These are phyloP conservation scores for Prenolepis imparis DNA, from an alignment of 2,888 invertebrate species.

Conservation along the genomic window DNA sequence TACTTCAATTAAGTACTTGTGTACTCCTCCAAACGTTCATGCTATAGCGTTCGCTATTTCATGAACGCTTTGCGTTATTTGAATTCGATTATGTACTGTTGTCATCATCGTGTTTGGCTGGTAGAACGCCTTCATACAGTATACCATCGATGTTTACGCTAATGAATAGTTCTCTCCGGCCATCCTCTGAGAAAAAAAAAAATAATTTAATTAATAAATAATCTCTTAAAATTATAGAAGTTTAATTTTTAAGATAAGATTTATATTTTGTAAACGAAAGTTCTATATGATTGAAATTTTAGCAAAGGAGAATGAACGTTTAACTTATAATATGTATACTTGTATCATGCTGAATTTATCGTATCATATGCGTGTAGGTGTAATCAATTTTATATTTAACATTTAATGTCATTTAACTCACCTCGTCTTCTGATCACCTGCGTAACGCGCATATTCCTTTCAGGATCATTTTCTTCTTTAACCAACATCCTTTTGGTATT, in stretches of 20 bases:
- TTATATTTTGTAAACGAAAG: background rate
- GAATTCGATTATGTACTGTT: conserved; percentile 68
- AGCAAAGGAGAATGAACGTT: background rate
- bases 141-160: conserved; percentile 98
- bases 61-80: conserved; percentile 77
- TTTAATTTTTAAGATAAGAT: background rate
- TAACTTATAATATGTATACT: conserved; percentile 54
- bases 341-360: conserved; percentile 23
- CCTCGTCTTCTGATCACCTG: background rate
- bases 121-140: conserved; percentile 97
- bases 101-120: conserved; percentile 87
- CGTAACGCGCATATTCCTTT: background rate
- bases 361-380: background rate
- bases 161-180: conserved; percentile 96
- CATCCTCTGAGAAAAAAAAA: conserved; percentile 89
- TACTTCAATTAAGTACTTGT: background rate
- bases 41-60: conserved; percentile 77
- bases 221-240: background rate
- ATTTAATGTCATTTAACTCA: background rate
- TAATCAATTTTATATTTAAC: background rate
- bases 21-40: conserved; percentile 64
- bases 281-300: background rate
- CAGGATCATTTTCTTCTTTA: background rate
- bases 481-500: background rate
- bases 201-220: conserved; percentile 8